Base-by-base conservation (phyloP, 2,797 vertebrate species). In the Hippoglossus hippoglossus region DNA sequence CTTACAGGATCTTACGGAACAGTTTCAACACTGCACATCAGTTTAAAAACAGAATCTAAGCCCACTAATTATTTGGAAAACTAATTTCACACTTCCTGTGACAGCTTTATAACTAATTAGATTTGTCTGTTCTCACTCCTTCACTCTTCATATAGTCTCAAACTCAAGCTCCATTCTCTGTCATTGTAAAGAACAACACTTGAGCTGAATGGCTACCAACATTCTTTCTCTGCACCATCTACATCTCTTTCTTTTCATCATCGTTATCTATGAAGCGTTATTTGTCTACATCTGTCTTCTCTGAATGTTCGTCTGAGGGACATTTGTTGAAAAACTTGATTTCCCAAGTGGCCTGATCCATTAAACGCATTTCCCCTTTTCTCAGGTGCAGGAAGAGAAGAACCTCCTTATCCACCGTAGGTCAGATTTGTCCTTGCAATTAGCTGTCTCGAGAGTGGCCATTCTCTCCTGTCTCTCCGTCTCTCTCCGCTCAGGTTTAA, bases 401-500 rank as follows among this genome's bases (percentile, higher is more conserved):
- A 85, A 83, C 68, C 68, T 56, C 89, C 83, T 91, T 84, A 86
- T 90, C 88, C 90, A 62, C 28, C 46, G 6, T 67, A 77, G 88
- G 81, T 83, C 87, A 5, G 39, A 91, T 87, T 91, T 87, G 90
- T 94, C 91, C 87, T 85, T 85, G 80, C 92, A 94, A 93, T 95
- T 94, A 95, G 90, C 6, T 1, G 64, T 85, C 87, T 86, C 64
- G 86, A 67, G 86, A 93, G 93, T 92, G 90, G 79, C 84, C 88
- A 91, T 93, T 93, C 86, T 72, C 72, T 12, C 44, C 53, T 77
- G 81, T 69, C 74, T 71, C 75, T 66, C 57, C 78, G 52, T 62
- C 53, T 87, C 81, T 87, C 71, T 74, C 24, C 50, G 68, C 91
- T 93, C 92, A 93, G 92, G 71, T 88, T 92, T 91, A 94, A 94